Evolutionary conservation across 2,113 vertebrate species (phyloP).

Genomic region (Ophthalmolycus amberensis): DNA sequence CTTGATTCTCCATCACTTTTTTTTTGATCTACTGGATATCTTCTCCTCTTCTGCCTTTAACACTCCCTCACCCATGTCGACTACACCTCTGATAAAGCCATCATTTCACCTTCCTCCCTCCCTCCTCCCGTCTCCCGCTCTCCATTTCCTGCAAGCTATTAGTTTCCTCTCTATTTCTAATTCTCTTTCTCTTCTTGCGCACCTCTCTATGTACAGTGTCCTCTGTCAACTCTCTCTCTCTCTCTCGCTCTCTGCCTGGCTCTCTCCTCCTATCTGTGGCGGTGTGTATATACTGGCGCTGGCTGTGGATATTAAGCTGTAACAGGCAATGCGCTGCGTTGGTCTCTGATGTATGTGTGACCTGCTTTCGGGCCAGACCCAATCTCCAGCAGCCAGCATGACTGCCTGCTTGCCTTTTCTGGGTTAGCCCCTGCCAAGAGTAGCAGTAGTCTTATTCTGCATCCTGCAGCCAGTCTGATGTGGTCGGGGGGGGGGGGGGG

Average conservation of each 20-base stretch:
- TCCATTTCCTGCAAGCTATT: slow-evolving; percentile 32
- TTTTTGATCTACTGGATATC: slow-evolving; percentile 26
- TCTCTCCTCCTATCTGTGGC: slow-evolving; percentile 44
- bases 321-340: slow-evolving; percentile 62
- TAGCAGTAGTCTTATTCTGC: slow-evolving; percentile 54
- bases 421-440: slow-evolving; percentile 74
- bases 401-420: slow-evolving; percentile 65
- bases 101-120: slow-evolving; percentile 50
- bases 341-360: slow-evolving; percentile 81
- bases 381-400: slow-evolving; percentile 66
- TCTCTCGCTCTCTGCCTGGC: slow-evolving; percentile 14
- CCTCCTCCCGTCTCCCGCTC: slow-evolving; percentile 26
- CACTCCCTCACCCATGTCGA: slow-evolving; percentile 25
- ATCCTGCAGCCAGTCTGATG: slow-evolving; percentile 51
- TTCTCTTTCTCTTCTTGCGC: slow-evolving; percentile 13
- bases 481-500: slow-evolving; percentile 7
- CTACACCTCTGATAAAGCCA: slow-evolving; percentile 56
- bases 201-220: slow-evolving; percentile 29
- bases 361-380: slow-evolving; percentile 77
- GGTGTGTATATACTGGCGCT: slow-evolving; percentile 66
- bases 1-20: slow-evolving; percentile 9
- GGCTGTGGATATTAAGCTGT: slow-evolving; percentile 74
- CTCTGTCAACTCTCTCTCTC: slow-evolving; percentile 17
- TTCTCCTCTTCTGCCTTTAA: slow-evolving; percentile 33
- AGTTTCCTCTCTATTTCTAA: slow-evolving; percentile 17